Evolutionary conservation across 2,797 vertebrate species (phyloP).

Genomic region (Naso thynnoides): DNA sequence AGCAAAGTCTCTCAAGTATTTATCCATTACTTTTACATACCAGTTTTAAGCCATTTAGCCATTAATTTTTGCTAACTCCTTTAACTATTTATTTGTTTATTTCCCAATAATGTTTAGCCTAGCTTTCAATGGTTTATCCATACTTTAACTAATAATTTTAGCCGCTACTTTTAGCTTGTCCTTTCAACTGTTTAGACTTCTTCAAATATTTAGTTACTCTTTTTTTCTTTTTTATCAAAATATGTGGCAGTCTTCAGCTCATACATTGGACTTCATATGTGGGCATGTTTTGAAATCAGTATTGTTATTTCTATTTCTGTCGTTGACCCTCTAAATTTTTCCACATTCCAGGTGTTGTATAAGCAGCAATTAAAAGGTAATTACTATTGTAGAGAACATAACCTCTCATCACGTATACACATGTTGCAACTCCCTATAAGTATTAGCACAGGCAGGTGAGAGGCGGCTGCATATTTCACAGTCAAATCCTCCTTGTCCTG

Average conservation of each 20-base stretch:
- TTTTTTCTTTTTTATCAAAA: no score
- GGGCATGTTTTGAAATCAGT: not conserved
- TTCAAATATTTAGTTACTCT: no score
- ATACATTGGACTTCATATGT: not conserved
- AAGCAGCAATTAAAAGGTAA: not conserved
- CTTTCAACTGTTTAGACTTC: not conserved
- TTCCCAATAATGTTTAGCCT: no score
- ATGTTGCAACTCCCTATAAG: constrained; percentile 4
- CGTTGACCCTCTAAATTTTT: not conserved
- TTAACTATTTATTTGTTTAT: not conserved
- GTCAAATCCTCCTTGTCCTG: not conserved
- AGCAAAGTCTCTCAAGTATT: not conserved
- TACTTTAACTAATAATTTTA: no score
- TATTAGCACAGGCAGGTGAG: constrained; percentile 4
- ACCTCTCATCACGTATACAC: not conserved
- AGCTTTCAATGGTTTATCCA: no score
- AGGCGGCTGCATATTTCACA: constrained; percentile 26
- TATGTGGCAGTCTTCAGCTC: not conserved
- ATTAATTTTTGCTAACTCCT: not conserved
- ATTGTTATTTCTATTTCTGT: not conserved
- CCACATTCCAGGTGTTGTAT: not conserved
- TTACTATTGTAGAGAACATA: not conserved
- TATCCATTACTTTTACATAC: not conserved
- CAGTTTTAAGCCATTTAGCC: not conserved
- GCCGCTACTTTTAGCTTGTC: no score